Evolutionary conservation across 2,113 vertebrate species (phyloP).

Genomic region (Hippocampus barbouri): DNA sequence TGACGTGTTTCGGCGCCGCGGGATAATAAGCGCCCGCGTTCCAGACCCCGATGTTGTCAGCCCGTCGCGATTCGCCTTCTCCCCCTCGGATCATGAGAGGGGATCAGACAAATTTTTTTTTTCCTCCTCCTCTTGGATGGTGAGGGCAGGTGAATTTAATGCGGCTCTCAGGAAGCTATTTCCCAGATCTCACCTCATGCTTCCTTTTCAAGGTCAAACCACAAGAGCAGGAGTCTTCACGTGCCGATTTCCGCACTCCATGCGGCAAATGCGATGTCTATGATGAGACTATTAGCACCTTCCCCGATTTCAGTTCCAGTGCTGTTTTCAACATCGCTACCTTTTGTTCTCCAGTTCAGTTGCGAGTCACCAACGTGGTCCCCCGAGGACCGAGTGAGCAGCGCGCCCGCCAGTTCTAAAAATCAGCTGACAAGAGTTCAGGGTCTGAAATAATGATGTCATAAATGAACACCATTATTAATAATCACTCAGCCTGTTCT

Average conservation of each 20-base stretch:
- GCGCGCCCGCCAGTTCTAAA: too few relatives aligned
- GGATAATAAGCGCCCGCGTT: slow-evolving; percentile 60
- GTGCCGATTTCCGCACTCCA: slow-evolving; percentile 10
- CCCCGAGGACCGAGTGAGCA: too few relatives aligned
- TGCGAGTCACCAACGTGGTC: too few relatives aligned
- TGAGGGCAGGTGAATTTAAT: slow-evolving; percentile 41
- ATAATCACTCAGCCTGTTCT: too few relatives aligned
- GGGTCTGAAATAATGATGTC: too few relatives aligned
- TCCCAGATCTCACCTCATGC: slow-evolving; percentile 47
- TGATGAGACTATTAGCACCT: not conserved
- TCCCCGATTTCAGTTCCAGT: not conserved
- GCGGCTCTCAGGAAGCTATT: slow-evolving; percentile 56
- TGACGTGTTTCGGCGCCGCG: slow-evolving; percentile 60
- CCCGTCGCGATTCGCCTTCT: slow-evolving; percentile 46
- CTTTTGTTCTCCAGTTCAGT: too few relatives aligned
- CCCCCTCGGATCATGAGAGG: slow-evolving; percentile 53
- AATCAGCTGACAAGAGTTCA: too few relatives aligned
- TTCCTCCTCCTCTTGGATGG: slow-evolving; percentile 8
- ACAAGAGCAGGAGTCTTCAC: slow-evolving; percentile 11
- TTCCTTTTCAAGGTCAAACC: slow-evolving; percentile 44
- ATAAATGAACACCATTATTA: too few relatives aligned
- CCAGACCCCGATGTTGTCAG: slow-evolving; percentile 47
- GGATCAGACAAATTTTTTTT: slow-evolving; percentile 47
- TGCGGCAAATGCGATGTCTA: not conserved
- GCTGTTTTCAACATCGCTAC: too few relatives aligned